Conservation (phyloP, 37 sponge, comb jelly and placozoan genomes). For the Dysidea cf. avara region DNA sequence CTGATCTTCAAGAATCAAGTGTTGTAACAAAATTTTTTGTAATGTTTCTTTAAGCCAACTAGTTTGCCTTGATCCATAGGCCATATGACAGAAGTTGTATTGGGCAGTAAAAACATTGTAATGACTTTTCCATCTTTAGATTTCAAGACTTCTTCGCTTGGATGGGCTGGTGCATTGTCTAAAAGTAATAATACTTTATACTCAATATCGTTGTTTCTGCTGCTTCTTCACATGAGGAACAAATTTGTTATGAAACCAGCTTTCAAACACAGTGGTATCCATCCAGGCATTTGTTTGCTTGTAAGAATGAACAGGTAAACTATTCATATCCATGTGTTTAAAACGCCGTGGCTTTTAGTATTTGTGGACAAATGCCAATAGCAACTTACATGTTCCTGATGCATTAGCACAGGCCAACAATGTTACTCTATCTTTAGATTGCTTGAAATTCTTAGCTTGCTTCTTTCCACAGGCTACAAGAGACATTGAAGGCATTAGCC, state of each 20-base stretch:
- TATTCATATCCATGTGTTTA: conserved; percentile 13
- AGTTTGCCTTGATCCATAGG: conserved; percentile 84
- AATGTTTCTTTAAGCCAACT: conserved; percentile 41
- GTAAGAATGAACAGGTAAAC: conserved; percentile 52
- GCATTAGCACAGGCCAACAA: too few relatives aligned
- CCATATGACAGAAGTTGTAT: conserved; percentile 65
- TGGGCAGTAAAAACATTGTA: conserved; percentile 66
- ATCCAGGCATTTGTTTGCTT: conserved; percentile 79
- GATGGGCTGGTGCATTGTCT: conserved; percentile 71
- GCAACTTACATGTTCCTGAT: too few relatives aligned
- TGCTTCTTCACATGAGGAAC: too few relatives aligned
- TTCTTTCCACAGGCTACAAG: too few relatives aligned
- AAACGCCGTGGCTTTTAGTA: conserved; percentile 59
- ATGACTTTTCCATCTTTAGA: conserved; percentile 44
- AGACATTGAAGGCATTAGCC: conserved; percentile 62
- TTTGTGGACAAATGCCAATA: conserved; percentile 66
- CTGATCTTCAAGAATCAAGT: conserved; percentile 69
- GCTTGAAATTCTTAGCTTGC: too few relatives aligned
- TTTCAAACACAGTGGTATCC: too few relatives aligned
- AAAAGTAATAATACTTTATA: conserved; percentile 49
- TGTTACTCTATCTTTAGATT: too few relatives aligned
- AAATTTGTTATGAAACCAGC: too few relatives aligned
- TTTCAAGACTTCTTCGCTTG: conserved; percentile 38
- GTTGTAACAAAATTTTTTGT: conserved; percentile 53
- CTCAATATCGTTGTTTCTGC: too few relatives aligned